These are phyloP conservation scores for Tenodera sinensis DNA, from an alignment of 2,888 invertebrate genomes.

Conservation along the genomic window DNA sequence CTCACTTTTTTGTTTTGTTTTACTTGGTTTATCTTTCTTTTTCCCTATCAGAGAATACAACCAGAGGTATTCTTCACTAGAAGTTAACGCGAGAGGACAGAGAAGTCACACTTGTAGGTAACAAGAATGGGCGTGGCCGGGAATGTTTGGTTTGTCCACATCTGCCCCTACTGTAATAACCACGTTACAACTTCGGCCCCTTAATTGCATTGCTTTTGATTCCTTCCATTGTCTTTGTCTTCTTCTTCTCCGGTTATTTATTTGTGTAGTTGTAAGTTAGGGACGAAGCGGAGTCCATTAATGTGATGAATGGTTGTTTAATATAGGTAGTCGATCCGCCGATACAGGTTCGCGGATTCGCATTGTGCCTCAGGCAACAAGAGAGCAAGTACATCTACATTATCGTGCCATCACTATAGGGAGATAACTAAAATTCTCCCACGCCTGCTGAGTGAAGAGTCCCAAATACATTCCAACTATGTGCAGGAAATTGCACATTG, in stretches of 20 bases:
- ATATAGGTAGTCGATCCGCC: neutral
- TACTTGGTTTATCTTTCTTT: too few relatives aligned
- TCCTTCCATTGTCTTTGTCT: neutral
- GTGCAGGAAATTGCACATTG: too few relatives aligned
- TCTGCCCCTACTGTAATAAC: neutral
- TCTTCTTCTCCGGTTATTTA: neutral
- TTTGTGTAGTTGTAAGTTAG: neutral
- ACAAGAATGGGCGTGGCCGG: constrained; percentile 8
- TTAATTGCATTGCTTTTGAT: neutral
- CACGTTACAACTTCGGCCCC: neutral
- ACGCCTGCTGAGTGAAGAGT: too few relatives aligned
- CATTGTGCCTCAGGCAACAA: too few relatives aligned
- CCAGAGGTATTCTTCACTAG: neutral
- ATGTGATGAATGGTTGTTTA: too few relatives aligned
- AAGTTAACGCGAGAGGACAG: neutral
- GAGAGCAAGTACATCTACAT: too few relatives aligned
- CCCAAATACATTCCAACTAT: too few relatives aligned
- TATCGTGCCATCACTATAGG: too few relatives aligned
- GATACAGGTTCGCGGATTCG: neutral
- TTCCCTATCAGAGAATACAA: too few relatives aligned
- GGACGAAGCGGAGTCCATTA: neutral
- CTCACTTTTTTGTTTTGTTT: too few relatives aligned
- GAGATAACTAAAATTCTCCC: too few relatives aligned
- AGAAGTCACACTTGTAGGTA: constrained; percentile 10
- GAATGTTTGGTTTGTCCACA: constrained; percentile 15